phyloP scores from a whole-genome alignment of 2,113 vertebrate species.

The Macrotis lagotis region DNA sequence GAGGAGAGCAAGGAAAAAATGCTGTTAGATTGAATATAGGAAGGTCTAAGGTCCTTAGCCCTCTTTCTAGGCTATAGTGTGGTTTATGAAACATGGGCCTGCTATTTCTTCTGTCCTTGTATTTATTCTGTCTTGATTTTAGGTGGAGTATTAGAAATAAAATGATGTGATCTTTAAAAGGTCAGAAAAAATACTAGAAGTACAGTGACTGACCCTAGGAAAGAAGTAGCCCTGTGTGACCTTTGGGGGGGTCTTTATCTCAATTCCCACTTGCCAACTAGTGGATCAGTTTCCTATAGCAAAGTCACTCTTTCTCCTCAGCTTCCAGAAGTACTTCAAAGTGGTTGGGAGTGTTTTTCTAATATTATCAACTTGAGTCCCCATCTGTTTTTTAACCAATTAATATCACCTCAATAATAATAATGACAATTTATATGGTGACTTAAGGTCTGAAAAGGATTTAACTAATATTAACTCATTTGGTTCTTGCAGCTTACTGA shows the following conservation, averaged over 20 bases:
- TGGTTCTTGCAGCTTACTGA: background rate
- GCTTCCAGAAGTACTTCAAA: too few species aligned
- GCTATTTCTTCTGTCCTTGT: background rate
- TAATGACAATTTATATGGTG: background rate
- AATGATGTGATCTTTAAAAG: background rate
- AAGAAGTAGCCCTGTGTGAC: background rate
- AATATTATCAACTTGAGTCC: too few species aligned
- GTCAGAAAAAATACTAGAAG: background rate
- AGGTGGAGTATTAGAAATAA: background rate
- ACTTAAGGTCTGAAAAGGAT: background rate
- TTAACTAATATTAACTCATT: background rate
- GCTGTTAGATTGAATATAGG: background rate
- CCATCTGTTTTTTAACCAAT: too few species aligned
- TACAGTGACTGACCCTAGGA: background rate
- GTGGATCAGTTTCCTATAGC: too few species aligned
- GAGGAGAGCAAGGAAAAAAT: background rate
- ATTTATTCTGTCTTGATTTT: background rate
- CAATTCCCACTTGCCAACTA: background rate
- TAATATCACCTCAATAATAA: too few species aligned
- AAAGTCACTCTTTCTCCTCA: too few species aligned
- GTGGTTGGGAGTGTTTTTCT: too few species aligned
- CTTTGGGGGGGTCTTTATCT: too few species aligned
- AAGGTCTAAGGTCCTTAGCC: background rate
- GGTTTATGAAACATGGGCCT: background rate
- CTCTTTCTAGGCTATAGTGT: background rate